Percentiles rank a stretch among this genome's conserved stretches.
Conservation (phyloP, 2,113 vertebrate species). For the Speoplatyrhinus poulsoni region DNA sequence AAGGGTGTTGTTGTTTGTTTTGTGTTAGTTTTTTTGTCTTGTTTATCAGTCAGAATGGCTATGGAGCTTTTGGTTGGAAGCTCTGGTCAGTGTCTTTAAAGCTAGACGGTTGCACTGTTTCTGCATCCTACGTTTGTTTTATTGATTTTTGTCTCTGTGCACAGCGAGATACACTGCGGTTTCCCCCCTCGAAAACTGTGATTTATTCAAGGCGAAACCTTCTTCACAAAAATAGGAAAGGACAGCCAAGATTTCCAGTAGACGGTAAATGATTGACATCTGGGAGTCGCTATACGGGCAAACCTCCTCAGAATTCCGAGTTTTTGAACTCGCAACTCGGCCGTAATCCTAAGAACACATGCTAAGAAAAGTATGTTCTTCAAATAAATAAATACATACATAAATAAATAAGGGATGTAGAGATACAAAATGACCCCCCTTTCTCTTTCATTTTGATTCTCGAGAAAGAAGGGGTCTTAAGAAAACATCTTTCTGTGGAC, state of each 20-base stretch:
- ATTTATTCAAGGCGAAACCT: conserved; percentile 62
- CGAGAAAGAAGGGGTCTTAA: too few species aligned
- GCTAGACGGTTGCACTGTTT: conserved; percentile 50
- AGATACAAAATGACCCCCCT: not conserved
- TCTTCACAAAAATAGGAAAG: conserved; percentile 27
- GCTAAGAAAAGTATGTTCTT: conserved; percentile 48
- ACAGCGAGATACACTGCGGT: conserved; percentile 32
- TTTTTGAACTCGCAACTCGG: conserved; percentile 37
- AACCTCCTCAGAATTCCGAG: conserved; percentile 51
- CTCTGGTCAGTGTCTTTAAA: conserved; percentile 63
- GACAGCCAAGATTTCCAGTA: conserved; percentile 36
- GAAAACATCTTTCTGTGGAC: too few species aligned
- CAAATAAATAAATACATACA: conserved; percentile 8
- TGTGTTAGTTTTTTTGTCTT: conserved; percentile 28
- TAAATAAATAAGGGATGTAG: not conserved
- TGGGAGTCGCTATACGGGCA: conserved; percentile 33
- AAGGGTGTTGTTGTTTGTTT: conserved; percentile 10
- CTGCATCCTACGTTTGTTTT: conserved; percentile 55
- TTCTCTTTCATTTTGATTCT: not conserved
- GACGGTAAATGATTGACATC: conserved; percentile 60
- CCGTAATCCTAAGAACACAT: conserved; percentile 60
- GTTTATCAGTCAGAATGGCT: conserved; percentile 53
- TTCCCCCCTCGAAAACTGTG: conserved; percentile 53
- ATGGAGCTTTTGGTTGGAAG: conserved; percentile 54
- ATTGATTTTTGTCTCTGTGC: conserved; percentile 57